Evolutionary conservation across 2,113 vertebrate species (phyloP).

Genomic region (Peromyscus leucopus): DNA sequence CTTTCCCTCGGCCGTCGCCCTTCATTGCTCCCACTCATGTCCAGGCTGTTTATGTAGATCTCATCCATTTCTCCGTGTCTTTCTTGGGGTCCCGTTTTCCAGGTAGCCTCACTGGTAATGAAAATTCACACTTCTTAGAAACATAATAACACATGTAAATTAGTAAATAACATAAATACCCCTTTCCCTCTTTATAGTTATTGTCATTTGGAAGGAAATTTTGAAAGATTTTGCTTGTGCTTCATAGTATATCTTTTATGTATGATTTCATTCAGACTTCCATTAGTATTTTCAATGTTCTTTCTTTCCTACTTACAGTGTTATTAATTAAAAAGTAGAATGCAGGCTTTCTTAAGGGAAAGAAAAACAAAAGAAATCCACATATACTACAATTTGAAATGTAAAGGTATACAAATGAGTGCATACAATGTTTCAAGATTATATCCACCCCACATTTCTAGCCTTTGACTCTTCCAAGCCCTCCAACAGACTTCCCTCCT

Average conservation of each 20-base stretch:
- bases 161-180: background rate
- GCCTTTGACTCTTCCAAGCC: background rate
- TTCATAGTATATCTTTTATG: background rate
- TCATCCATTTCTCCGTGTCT: too few species aligned
- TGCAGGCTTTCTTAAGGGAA: background rate
- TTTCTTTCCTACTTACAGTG: background rate
- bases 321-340: background rate
- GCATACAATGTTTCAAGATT: background rate
- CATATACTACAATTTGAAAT: background rate
- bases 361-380: background rate
- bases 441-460: background rate
- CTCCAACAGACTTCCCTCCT: background rate
- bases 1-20: too few species aligned
- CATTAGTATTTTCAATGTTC: background rate
- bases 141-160: background rate
- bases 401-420: background rate
- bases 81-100: too few species aligned
- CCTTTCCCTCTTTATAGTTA: background rate
- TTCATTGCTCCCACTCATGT: too few species aligned
- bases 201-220: background rate
- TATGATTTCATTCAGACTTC: background rate
- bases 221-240: background rate
- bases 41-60: too few species aligned
- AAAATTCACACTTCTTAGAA: background rate
- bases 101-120: too few species aligned